A percentile compares a stretch with the other conserved stretches of the same genome.
phyloP scores from a whole-genome alignment of 2,797 vertebrate genomes.

The Okamejei kenojei region DNA sequence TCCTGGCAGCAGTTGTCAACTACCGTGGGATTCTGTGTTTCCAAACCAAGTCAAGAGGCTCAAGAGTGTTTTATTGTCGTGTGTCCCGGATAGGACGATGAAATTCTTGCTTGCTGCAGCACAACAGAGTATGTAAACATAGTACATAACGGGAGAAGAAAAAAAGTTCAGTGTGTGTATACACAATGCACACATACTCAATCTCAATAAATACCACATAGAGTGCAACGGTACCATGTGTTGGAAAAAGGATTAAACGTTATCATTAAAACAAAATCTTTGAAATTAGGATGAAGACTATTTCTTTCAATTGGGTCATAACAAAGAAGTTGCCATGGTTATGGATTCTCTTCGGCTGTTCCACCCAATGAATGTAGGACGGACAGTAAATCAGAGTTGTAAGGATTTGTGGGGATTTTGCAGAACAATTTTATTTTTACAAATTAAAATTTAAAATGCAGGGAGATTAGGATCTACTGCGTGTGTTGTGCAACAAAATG shows the following conservation, averaged over 20 bases:
- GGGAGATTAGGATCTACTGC: background rate
- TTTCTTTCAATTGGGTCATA: conserved; percentile 23
- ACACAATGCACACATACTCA: too few relatives aligned
- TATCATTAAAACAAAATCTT: conserved; percentile 11
- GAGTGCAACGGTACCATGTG: background rate
- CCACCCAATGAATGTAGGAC: background rate
- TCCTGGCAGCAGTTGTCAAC: background rate
- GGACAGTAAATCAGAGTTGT: background rate
- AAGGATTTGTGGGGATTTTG: conserved; percentile 32
- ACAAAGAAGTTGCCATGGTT: background rate
- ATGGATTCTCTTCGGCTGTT: conserved; percentile 25
- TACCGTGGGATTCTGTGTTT: background rate
- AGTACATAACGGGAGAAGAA: too few relatives aligned
- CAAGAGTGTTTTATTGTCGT: too few relatives aligned
- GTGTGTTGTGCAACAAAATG: background rate
- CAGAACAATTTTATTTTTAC: background rate
- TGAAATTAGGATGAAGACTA: background rate
- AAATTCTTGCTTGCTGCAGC: too few relatives aligned
- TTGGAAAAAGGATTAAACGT: background rate
- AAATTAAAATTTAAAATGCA: conserved; percentile 32
- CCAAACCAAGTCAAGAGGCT: too few relatives aligned
- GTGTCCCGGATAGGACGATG: too few relatives aligned
- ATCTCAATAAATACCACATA: too few relatives aligned
- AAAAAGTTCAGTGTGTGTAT: too few relatives aligned
- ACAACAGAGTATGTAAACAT: too few relatives aligned